phyloP scores from a whole-genome alignment of 2,797 vertebrate species.

The Tamandua tetradactyla region DNA sequence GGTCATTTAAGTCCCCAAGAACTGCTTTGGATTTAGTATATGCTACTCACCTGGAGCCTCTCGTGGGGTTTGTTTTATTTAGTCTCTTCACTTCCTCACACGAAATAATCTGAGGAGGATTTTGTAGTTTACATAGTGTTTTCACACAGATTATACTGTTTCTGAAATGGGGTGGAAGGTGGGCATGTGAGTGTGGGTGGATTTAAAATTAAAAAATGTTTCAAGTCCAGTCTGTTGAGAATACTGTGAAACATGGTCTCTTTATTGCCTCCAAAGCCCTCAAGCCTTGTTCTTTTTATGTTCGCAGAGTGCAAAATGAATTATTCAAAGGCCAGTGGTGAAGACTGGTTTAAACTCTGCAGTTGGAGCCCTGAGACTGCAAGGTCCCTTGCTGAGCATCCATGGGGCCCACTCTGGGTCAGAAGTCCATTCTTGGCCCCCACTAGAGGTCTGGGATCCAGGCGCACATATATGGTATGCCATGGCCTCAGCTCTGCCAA shows the following conservation, averaged over 20 bases:
- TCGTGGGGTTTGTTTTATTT: neutral
- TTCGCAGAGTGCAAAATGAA: neutral
- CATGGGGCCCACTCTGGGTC: neutral
- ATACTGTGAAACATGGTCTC: neutral
- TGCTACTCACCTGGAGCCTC: neutral
- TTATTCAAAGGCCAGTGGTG: constrained; percentile 34
- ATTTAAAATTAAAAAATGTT: constrained; percentile 19
- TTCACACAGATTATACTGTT: neutral
- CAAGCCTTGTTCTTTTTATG: neutral
- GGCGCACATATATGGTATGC: neutral
- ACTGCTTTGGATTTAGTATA: neutral
- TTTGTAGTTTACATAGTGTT: neutral
- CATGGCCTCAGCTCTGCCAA: neutral
- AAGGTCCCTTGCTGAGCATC: constrained; percentile 13
- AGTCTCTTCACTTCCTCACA: neutral
- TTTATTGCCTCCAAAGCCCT: constrained; percentile 17
- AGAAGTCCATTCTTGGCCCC: neutral
- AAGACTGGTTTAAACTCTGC: neutral
- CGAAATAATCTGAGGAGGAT: neutral
- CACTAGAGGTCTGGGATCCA: neutral
- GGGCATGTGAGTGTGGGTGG: neutral
- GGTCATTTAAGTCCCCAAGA: neutral
- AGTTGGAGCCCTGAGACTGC: neutral
- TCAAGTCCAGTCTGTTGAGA: neutral
- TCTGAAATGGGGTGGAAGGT: neutral